Evolutionary conservation across 2,113 vertebrate species (phyloP).

Genomic region (Rhinoderma darwinii): DNA sequence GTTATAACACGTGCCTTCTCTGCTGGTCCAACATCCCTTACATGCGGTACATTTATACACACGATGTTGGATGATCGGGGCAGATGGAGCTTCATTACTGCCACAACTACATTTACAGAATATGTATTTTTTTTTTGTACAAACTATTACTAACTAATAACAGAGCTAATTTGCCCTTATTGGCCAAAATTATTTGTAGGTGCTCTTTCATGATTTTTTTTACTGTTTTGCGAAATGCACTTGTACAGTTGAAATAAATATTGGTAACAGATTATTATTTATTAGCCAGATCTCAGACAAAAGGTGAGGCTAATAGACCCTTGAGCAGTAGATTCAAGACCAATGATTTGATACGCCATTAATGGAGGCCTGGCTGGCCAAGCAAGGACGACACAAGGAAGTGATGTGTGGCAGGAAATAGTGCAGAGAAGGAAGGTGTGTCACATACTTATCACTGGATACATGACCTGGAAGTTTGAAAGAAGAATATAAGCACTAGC

Average conservation of each 20-base stretch:
- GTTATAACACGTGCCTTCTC: conserved; percentile 30
- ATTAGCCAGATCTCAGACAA: conserved; percentile 70
- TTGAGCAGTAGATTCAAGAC: conserved; percentile 25
- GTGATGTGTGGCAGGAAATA: conserved; percentile 36
- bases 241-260: conserved; percentile 58
- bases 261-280: conserved; percentile 69
- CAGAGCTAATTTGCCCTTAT: background rate
- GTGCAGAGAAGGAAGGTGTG: conserved; percentile 9
- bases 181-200: background rate
- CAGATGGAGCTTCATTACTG: background rate
- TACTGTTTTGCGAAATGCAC: background rate
- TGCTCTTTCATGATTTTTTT: conserved; percentile 7
- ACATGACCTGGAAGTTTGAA: conserved; percentile 48
- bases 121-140: conserved; percentile 5
- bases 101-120: conserved; percentile 5
- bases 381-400: background rate
- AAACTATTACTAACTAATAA: conserved; percentile 34
- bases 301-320: background rate
- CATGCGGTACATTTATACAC: background rate
- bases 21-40: background rate
- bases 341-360: conserved; percentile 1
- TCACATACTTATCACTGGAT: conserved; percentile 34
- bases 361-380: conserved; percentile 6
- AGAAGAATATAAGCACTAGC: conserved; percentile 50
- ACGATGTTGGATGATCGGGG: background rate